Evolutionary conservation across 2,888 invertebrate genomes (phyloP).

Genomic region (Ceriagrion tenellum): DNA sequence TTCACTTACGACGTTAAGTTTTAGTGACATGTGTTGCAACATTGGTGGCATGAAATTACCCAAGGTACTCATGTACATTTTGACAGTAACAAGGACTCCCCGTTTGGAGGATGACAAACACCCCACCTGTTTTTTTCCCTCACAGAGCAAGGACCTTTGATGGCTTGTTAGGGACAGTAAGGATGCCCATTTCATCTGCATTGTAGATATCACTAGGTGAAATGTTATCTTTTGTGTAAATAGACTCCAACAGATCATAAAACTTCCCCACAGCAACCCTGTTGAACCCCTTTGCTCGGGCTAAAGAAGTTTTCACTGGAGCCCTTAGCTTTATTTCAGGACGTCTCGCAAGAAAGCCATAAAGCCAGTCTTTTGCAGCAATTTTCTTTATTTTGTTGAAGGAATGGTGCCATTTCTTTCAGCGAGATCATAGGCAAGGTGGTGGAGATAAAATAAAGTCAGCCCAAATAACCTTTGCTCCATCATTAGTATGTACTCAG

Average conservation of each 20-base stretch:
- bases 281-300: conserved; percentile 68
- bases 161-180: conserved; percentile 64
- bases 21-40: too few species aligned
- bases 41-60: conserved; percentile 68
- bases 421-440: conserved; percentile 73
- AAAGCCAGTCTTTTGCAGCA: conserved; percentile 69
- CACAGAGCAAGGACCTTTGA: conserved; percentile 69
- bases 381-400: conserved; percentile 68
- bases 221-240: neutral
- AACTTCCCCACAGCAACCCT: conserved; percentile 32
- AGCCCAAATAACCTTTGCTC: conserved; percentile 72
- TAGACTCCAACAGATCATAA: conserved; percentile 44
- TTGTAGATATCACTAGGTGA: conserved; percentile 59
- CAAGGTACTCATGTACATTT: conserved; percentile 69
- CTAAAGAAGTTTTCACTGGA: conserved; percentile 68
- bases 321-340: conserved; percentile 53
- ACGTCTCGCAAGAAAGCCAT: conserved; percentile 69
- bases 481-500: conserved; percentile 69
- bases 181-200: conserved; percentile 49
- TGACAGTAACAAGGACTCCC: conserved; percentile 64
- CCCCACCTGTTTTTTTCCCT: conserved; percentile 69
- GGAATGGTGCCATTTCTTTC: conserved; percentile 65
- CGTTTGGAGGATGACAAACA: conserved; percentile 68
- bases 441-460: conserved; percentile 72
- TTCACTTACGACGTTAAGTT: too few species aligned